Percentiles rank a stretch among this genome's conserved stretches.
phyloP scores from a whole-genome alignment of 2,797 vertebrate genomes.

The Pygocentrus nattereri region DNA sequence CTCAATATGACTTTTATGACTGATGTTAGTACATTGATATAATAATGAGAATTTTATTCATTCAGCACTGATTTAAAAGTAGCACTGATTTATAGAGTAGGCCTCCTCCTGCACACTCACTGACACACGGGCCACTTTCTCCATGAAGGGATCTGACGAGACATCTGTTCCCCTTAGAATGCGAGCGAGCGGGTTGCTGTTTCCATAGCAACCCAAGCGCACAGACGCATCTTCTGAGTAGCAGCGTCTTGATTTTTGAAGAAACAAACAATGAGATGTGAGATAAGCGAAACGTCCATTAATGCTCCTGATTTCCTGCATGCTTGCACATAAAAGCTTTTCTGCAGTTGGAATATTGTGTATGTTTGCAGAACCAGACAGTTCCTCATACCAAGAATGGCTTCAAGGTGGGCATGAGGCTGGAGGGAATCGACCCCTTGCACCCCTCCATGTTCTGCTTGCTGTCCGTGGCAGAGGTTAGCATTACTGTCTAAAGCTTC shows the following conservation, averaged over 20 bases:
- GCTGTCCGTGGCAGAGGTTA: conserved; percentile 82
- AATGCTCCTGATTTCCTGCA: neutral
- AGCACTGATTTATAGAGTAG: neutral
- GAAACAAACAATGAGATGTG: neutral
- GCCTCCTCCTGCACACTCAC: conserved; percentile 19
- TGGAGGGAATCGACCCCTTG: conserved; percentile 81
- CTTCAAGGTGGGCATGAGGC: conserved; percentile 82
- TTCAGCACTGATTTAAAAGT: no score
- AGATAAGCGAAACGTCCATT: neutral
- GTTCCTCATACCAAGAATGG: conserved; percentile 73
- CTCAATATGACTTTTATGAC: no score
- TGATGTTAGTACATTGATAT: no score
- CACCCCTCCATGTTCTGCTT: conserved; percentile 84
- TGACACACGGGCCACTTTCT: conserved; percentile 23
- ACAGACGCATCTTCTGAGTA: conserved; percentile 24
- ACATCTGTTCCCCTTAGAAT: conserved; percentile 57
- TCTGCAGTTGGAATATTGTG: neutral
- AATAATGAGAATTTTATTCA: no score
- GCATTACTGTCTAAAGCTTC: neutral
- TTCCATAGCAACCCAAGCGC: conserved; percentile 53
- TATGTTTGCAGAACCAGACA: conserved; percentile 70
- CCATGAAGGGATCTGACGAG: conserved; percentile 54
- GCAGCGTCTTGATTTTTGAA: neutral
- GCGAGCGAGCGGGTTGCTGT: conserved; percentile 43
- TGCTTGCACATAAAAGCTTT: neutral